Evolutionary conservation across 2,113 vertebrate species (phyloP).

Genomic region (Nyctereutes procyonoides): DNA sequence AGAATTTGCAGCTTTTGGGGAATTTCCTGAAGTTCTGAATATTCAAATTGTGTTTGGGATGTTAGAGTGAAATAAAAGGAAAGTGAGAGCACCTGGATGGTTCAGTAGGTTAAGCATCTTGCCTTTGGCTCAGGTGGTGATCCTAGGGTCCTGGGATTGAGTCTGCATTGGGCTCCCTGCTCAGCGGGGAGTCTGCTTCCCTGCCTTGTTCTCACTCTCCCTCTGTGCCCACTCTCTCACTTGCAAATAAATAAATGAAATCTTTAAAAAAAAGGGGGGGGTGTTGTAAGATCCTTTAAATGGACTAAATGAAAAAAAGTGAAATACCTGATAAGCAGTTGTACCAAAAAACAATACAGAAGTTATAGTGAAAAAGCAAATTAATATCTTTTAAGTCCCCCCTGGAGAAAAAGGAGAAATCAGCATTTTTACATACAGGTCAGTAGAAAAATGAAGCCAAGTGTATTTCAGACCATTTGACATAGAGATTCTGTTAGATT

Average conservation of each 20-base stretch:
- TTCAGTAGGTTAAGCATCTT: no score
- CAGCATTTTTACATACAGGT: neutral
- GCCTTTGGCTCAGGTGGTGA: no score
- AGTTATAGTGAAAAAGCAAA: neutral
- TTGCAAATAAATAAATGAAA: no score
- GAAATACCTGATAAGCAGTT: neutral
- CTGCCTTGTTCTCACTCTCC: no score
- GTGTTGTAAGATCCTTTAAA: neutral
- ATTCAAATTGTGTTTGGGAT: neutral
- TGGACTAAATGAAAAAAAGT: constrained; percentile 6
- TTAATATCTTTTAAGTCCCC: neutral
- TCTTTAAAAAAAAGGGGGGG: no score
- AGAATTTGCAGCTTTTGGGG: constrained; percentile 40
- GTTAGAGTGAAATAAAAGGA: neutral
- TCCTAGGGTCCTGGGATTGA: no score
- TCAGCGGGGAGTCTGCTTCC: no score
- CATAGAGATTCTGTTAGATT: neutral
- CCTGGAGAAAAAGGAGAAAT: neutral
- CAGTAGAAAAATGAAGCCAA: neutral
- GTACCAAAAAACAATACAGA: neutral
- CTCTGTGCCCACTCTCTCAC: no score
- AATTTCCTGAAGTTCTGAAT: neutral
- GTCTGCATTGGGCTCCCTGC: no score
- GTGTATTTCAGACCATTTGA: neutral
- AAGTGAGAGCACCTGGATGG: neutral